Evolutionary conservation across 1,140 invertebrate genomes (phyloP), one percentile per base, ranked within the genome.

Genomic region (Microplitis demolitor): DNA sequence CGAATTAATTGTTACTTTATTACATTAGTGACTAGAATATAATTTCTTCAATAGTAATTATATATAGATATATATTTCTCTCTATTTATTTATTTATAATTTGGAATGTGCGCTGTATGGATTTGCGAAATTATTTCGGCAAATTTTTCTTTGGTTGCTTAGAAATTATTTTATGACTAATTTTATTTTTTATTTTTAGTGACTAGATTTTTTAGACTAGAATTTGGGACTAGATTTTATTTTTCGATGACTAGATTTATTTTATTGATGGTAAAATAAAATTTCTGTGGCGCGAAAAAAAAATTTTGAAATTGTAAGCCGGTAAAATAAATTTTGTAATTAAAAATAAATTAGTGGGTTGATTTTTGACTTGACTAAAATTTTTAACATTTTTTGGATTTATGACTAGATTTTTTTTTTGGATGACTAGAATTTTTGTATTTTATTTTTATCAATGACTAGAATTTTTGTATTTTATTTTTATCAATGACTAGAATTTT

Each of bases 291-390:
- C 39, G 39, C 6, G 24, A 6, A 9, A 11, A 45, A 6, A 9
- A 11, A 8, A 45, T 45, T 45, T 45, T 45, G 39, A 45, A 45
- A 45, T 45, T 45, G 39, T 5, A 6, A 24, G 24, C 24, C 24
- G 24, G 24, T 24, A 24, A 24, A 24, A 24, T 24, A 24, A 24
- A 24, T 24, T 45, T 45, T 45, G 11, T 9, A 45, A 45, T 8
- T 39, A 11, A 45, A 45, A 45, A 6, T 6, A 9, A 11, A 45
- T 45, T 45, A 45, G 6, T 45, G 39, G 39, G 6, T 45, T 45
- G 11, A 45, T 6, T 45, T 45, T 56, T 66, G 4, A 31, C 35
- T 71, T 64, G 66, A 69, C 60, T 69, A 73, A 60, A 69, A 69
- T 51, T 31, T 13, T 69, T 73, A 8, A 4, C 0, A 8, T 11